A percentile compares a stretch with the other conserved stretches of the same genome.
These are phyloP conservation scores for Muschampia plurimacula DNA, from an alignment of 2,888 invertebrate species.

Conservation along the genomic window DNA sequence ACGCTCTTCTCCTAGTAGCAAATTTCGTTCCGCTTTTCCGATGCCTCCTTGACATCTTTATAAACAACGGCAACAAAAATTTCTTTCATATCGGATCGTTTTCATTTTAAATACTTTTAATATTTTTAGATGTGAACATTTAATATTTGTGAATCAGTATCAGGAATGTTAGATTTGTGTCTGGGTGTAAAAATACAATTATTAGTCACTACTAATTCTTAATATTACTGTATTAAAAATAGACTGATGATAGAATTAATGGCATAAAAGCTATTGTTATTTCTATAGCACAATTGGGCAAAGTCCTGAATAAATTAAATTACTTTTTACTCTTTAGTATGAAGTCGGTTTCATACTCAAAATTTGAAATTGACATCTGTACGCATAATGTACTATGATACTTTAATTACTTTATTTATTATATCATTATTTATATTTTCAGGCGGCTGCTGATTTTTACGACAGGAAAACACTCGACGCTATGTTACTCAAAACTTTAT, in stretches of 20 bases:
- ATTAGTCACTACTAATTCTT: no score
- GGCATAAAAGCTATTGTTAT: no score
- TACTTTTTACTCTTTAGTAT: no score
- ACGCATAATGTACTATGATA: not conserved
- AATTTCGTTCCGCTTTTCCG: conserved; percentile 26
- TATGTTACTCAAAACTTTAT: conserved; percentile 70
- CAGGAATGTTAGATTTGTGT: no score
- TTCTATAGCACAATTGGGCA: no score
- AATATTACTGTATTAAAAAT: no score
- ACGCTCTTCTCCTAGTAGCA: conserved; percentile 20
- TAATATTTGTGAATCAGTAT: no score
- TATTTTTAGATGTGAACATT: not conserved
- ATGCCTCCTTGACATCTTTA: conserved; percentile 25
- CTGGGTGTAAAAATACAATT: no score
- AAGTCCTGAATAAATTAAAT: no score
- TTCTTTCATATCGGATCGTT: not conserved
- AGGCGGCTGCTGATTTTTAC: conserved; percentile 40
- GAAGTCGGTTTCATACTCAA: no score
- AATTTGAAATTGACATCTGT: no score
- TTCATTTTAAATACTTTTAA: not conserved
- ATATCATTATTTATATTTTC: not conserved
- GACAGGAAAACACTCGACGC: conserved; percentile 69
- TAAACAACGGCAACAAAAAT: conserved; percentile 19
- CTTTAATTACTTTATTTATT: not conserved
- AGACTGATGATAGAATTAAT: no score